Evolutionary conservation across 2,797 vertebrate genomes (phyloP).

Genomic region (Nyctalus aviator): DNA sequence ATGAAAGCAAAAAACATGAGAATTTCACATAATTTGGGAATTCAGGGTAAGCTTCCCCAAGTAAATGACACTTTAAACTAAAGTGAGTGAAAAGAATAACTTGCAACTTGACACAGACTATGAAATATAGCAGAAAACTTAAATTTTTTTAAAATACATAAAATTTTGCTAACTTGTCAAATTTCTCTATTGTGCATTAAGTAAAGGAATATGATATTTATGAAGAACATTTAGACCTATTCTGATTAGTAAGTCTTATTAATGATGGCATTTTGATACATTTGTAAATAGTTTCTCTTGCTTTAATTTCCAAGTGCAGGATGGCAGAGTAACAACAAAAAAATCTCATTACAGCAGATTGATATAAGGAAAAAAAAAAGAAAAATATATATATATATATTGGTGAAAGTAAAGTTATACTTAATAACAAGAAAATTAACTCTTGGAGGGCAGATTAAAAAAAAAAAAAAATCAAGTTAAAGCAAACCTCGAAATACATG

Average conservation of each 20-base stretch:
- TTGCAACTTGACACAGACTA: constrained; percentile 15
- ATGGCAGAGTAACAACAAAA: neutral
- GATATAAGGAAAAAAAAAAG: constrained; percentile 45
- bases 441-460: neutral
- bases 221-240: neutral
- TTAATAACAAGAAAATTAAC: constrained; percentile 42
- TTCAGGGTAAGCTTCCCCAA: constrained; percentile 20
- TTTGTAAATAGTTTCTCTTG: constrained; percentile 25
- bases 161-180: constrained; percentile 1
- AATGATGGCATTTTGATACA: constrained; percentile 10
- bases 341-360: neutral
- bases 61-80: constrained; percentile 32
- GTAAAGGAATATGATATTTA: constrained; percentile 41
- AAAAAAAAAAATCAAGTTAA: constrained; percentile 48
- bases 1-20: constrained; percentile 21
- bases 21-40: constrained; percentile 36
- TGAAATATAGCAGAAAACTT: constrained; percentile 31
- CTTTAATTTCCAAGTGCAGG: constrained; percentile 50
- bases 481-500: neutral
- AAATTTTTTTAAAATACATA: neutral
- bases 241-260: neutral
- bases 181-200: neutral
- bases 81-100: constrained; percentile 38
- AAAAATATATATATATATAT: neutral
- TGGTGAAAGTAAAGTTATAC: constrained; percentile 5